Conservation (phyloP, 2,113 vertebrate species). For the Lagopus muta region DNA sequence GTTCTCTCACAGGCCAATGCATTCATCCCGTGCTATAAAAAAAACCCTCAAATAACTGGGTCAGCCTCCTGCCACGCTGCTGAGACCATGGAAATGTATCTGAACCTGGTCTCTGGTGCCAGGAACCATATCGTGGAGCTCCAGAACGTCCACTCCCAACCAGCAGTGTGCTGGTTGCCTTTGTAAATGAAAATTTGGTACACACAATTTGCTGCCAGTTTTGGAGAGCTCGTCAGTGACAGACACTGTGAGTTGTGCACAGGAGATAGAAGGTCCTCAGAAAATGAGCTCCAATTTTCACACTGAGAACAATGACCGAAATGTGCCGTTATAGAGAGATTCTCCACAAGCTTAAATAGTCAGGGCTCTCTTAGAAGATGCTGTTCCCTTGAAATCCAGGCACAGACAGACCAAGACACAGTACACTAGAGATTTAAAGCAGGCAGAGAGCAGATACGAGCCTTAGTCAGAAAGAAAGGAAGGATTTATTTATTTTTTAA, state of each 20-base stretch:
- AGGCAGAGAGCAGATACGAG: constrained; percentile 78
- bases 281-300: constrained; percentile 44
- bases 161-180: neutral
- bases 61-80: neutral
- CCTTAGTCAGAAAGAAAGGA: constrained; percentile 76
- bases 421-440: constrained; percentile 81
- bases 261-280: neutral
- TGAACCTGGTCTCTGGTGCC: constrained; percentile 6
- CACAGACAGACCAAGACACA: constrained; percentile 83
- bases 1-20: constrained; percentile 23
- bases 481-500: constrained; percentile 69
- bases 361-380: constrained; percentile 53
- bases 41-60: constrained; percentile 6
- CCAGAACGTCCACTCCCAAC: neutral
- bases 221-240: neutral
- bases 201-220: neutral
- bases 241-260: neutral
- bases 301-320: constrained; percentile 63
- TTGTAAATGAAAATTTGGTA: neutral
- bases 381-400: constrained; percentile 41
- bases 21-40: neutral
- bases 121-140: neutral
- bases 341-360: constrained; percentile 56
- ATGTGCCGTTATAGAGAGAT: constrained; percentile 61
- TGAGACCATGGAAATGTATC: neutral